Base-by-base conservation (phyloP, 2,888 invertebrate genomes). In the Latrodectus hesperus region DNA sequence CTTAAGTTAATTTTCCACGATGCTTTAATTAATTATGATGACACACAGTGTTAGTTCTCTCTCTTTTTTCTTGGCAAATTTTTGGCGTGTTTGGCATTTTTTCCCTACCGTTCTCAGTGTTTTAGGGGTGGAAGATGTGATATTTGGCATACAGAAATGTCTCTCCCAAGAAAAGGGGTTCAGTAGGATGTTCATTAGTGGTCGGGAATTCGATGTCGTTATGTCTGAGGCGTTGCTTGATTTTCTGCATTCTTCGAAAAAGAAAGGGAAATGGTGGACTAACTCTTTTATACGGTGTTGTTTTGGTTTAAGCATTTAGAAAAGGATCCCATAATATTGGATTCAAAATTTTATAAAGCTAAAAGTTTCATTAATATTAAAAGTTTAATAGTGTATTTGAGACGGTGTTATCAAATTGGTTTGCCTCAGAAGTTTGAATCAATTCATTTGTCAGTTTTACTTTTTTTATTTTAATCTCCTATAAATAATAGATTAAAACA, bases 1-100 rank as follows among this genome's bases (percentile, higher is more conserved):
- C 65, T 77, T 84, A 72, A 71, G 84, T 84, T 84, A 84, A 84
- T 84, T 84, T 84, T 76, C 22, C 72, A 55, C 72, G 72, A 68
- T 65, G 77, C 77, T 84, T 84, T 84, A 84, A 78, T 84, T 84
- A 84, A 84, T 84, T 84, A 84, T 77, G 84, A 84, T 84, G 84
- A 84, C 84, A 75, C 49, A 60, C 60, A 60, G 60, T 60, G 60
- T 60, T 60, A 60, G 60, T 60, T 60, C 60, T 60, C 60, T 60
- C n/a, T 60, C n/a, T 60, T 60, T 60, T n/a, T 60, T 60, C 60
- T 60, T 0, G 12, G 6, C 60, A 6, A 60, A 60, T 60, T 60
- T 60, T 60, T 60, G 60, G 60, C 60, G 60, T 60, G 60, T 60
- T 60, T 60, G 60, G 60, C 14, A 60, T 60, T 60, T 60, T 60